Percentiles rank a stretch among this genome's conserved stretches.
Evolutionary conservation across 2,797 vertebrate species (phyloP).

Genomic region (Periparus ater): DNA sequence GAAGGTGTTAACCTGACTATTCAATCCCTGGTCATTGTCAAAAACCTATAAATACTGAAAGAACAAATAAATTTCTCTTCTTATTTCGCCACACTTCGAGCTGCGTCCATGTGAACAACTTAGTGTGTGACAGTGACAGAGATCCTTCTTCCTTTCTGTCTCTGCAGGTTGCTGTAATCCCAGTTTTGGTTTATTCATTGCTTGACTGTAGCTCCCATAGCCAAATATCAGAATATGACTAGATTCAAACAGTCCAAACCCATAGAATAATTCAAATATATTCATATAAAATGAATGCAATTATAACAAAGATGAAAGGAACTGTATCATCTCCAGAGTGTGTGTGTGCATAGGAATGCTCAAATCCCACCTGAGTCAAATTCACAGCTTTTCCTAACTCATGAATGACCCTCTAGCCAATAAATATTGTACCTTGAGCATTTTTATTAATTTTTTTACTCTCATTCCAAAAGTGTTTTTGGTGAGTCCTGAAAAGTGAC

Average conservation of each 20-base stretch:
- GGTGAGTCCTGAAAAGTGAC: neutral
- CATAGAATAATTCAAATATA: neutral
- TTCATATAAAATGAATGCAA: neutral
- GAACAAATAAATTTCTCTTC: too few relatives aligned
- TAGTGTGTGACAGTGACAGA: neutral
- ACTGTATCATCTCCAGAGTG: fast-evolving
- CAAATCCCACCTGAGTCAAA: neutral
- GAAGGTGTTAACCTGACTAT: too few relatives aligned
- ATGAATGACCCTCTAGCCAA: neutral
- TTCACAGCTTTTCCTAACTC: neutral
- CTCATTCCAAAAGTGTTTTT: neutral
- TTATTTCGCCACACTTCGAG: too few relatives aligned
- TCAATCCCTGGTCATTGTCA: too few relatives aligned
- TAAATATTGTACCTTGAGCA: neutral
- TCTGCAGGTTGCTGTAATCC: neutral
- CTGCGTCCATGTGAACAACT: too few relatives aligned
- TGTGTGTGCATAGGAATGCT: fast-evolving
- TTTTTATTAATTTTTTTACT: neutral
- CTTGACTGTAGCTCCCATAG: neutral
- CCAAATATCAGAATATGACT: neutral
- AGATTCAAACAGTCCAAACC: neutral
- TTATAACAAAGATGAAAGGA: neutral
- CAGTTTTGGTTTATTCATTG: neutral
- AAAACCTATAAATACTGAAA: too few relatives aligned
- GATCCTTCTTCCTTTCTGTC: neutral